Conservation (phyloP, 1,140 invertebrate genomes). For the Sinonovacula constricta region DNA sequence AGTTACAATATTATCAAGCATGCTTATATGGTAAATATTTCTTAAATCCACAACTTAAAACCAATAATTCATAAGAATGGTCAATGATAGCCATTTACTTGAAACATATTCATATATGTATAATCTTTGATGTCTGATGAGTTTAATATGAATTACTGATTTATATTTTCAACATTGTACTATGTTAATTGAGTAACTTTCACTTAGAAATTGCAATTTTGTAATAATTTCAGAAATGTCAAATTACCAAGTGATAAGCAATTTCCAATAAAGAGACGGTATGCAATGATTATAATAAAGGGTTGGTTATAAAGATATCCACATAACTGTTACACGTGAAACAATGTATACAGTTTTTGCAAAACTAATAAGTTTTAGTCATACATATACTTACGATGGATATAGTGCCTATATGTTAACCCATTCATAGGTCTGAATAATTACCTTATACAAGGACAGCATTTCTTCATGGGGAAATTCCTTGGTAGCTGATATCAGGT, state of each 20-base stretch:
- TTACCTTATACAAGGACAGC: slow-evolving; percentile 10
- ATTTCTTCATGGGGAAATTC: slow-evolving; percentile 84
- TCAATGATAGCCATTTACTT: too few relatives aligned
- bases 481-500: slow-evolving; percentile 87
- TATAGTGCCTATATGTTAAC: neutral
- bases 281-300: neutral
- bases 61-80: too few relatives aligned
- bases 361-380: neutral
- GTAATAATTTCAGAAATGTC: too few relatives aligned
- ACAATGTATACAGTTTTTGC: neutral
- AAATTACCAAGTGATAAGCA: neutral
- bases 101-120: too few relatives aligned
- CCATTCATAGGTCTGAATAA: neutral
- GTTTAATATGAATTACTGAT: too few relatives aligned
- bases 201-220: too few relatives aligned
- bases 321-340: neutral
- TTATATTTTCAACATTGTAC: too few relatives aligned
- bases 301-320: neutral
- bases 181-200: too few relatives aligned
- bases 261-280: neutral
- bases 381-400: neutral
- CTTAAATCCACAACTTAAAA: too few relatives aligned
- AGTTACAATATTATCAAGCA: too few relatives aligned
- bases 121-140: too few relatives aligned
- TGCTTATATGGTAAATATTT: too few relatives aligned